Evolutionary conservation across 2,113 vertebrate genomes (phyloP).

Genomic region (Melanerpes formicivorus): DNA sequence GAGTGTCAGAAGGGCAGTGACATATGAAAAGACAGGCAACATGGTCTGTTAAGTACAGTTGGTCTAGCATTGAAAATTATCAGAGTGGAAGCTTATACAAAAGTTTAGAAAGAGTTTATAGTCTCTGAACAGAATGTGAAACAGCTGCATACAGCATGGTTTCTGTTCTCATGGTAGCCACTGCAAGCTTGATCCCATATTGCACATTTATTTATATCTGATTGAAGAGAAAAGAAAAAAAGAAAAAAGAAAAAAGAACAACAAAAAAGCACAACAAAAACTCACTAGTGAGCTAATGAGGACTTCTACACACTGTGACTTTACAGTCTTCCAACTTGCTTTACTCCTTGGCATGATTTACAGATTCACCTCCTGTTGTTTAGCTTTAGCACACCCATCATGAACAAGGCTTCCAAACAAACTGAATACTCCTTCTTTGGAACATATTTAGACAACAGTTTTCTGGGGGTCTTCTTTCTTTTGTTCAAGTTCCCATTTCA

Average conservation of each 20-base stretch:
- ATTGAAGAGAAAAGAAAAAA: background rate
- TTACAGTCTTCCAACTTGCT: background rate
- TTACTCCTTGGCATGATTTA: background rate
- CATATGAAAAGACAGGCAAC: background rate
- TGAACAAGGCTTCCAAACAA: background rate
- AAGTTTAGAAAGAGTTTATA: background rate
- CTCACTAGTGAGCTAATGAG: background rate
- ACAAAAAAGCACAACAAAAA: background rate
- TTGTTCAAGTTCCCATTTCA: background rate
- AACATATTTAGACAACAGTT: background rate
- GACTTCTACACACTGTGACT: background rate
- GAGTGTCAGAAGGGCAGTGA: background rate
- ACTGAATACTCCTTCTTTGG: background rate
- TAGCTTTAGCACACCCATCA: background rate
- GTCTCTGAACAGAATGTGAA: background rate
- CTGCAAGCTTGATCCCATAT: background rate
- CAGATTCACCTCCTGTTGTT: background rate
- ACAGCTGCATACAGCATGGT: accelerated
- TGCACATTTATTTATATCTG: background rate
- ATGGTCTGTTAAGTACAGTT: background rate
- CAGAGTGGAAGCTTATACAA: background rate
- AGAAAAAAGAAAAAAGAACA: background rate
- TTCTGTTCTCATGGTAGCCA: background rate
- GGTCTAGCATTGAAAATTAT: background rate
- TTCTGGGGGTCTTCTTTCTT: background rate